Conservation (phyloP, 1,140 invertebrate genomes). For the Callitettix versicolor region DNA sequence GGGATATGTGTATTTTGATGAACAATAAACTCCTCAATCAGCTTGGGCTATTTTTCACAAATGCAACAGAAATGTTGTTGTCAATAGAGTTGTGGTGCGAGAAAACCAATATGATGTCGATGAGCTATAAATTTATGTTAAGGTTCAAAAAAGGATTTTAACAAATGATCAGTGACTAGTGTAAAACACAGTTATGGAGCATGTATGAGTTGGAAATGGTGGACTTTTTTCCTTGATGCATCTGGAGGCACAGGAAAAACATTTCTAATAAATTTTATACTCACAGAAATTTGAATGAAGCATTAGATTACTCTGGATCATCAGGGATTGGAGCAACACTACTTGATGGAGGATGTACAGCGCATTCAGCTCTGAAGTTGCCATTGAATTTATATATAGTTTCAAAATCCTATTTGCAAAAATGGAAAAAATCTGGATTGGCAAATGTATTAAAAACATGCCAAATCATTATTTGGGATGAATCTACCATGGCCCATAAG, state of each 20-base stretch:
- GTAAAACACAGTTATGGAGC: conserved; percentile 22
- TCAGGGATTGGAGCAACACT: conserved; percentile 34
- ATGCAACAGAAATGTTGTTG: neutral
- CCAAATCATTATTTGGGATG: conserved; percentile 31
- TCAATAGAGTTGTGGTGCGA: conserved; percentile 1
- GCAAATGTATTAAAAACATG: conserved; percentile 21
- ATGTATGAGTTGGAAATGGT: conserved; percentile 9
- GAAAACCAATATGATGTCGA: conserved; percentile 6
- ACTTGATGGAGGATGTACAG: conserved; percentile 30
- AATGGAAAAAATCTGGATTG: conserved; percentile 18
- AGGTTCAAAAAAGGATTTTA: neutral
- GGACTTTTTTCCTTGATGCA: conserved; percentile 20
- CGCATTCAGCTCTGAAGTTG: conserved; percentile 26
- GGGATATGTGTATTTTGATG: conserved; percentile 15
- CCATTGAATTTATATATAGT: conserved; percentile 5
- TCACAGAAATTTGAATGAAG: too few species aligned
- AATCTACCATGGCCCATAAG: conserved; percentile 27
- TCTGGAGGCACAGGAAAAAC: neutral
- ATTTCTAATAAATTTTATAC: conserved; percentile 14
- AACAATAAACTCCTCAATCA: conserved; percentile 14
- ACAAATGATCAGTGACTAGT: neutral
- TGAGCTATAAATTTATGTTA: neutral
- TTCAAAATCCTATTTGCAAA: conserved; percentile 23
- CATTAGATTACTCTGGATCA: conserved; percentile 26
- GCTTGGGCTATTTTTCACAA: conserved; percentile 17